Percentiles rank a stretch among this genome's conserved stretches.
Conservation (phyloP, 2,797 vertebrate genomes). For the Mormyrops boulengeri region DNA sequence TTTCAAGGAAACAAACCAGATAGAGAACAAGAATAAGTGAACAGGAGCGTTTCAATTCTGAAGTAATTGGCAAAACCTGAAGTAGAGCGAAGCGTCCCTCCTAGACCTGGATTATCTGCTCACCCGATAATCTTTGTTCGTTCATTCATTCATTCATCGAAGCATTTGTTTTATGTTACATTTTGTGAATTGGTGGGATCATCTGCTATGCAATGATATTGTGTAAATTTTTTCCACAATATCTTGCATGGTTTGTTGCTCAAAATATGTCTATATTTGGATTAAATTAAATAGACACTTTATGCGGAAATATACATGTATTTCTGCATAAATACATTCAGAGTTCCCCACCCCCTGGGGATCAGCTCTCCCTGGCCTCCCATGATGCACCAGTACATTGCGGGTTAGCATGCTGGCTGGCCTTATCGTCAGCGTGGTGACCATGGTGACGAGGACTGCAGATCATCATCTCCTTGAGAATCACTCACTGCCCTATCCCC, state of each 20-base stretch:
- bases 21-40: background rate
- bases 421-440: constrained; percentile 23
- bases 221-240: background rate
- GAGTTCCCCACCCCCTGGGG: too few species aligned
- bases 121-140: background rate
- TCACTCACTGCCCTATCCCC: background rate
- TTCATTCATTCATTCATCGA: background rate
- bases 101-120: background rate
- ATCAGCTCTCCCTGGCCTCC: background rate
- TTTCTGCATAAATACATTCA: background rate
- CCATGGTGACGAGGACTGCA: background rate
- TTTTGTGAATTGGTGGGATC: background rate
- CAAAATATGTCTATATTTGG: background rate
- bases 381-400: background rate
- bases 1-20: background rate
- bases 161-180: background rate
- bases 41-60: background rate
- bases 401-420: background rate
- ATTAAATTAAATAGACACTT: background rate
- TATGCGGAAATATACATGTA: background rate
- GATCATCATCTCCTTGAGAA: background rate
- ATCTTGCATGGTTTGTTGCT: background rate
- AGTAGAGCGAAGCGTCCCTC: background rate
- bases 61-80: background rate
- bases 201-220: background rate